These are phyloP conservation scores for Elymnias hypermnestra DNA, from an alignment of 1,140 invertebrate genomes.

Conservation along the genomic window DNA sequence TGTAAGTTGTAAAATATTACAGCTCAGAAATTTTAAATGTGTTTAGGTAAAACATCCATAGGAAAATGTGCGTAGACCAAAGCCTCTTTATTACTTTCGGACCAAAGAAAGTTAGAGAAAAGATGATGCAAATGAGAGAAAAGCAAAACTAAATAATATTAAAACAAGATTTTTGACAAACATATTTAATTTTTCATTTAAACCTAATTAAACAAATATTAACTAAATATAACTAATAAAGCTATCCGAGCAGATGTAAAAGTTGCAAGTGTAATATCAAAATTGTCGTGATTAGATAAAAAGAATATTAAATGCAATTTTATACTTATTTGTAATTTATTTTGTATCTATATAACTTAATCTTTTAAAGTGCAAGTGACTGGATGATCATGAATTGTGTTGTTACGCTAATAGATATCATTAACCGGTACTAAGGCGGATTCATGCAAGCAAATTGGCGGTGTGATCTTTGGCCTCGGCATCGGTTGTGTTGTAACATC, in stretches of 20 bases:
- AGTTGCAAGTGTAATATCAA: too few species aligned
- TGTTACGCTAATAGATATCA: slow-evolving; percentile 58
- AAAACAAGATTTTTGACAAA: slow-evolving; percentile 15
- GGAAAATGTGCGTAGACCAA: slow-evolving; percentile 65
- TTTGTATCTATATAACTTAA: slow-evolving; percentile 23
- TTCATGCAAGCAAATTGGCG: slow-evolving; percentile 45
- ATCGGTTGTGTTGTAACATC: slow-evolving; percentile 50
- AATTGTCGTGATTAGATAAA: too few species aligned
- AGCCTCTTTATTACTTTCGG: slow-evolving; percentile 71
- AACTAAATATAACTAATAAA: background rate
- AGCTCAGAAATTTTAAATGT: slow-evolving; percentile 7
- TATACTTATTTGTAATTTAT: background rate
- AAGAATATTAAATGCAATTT: slow-evolving; percentile 31
- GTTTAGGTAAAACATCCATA: slow-evolving; percentile 18
- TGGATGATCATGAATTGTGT: slow-evolving; percentile 34
- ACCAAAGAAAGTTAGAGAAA: slow-evolving; percentile 32
- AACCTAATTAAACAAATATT: background rate
- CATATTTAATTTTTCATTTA: background rate
- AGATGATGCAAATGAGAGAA: slow-evolving; percentile 7
- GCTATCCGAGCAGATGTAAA: too few species aligned
- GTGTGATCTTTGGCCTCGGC: slow-evolving; percentile 43
- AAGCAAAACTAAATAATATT: slow-evolving; percentile 8
- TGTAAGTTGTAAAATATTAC: slow-evolving; percentile 23
- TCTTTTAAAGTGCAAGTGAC: slow-evolving; percentile 38
- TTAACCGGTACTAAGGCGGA: slow-evolving; percentile 66